Conservation (phyloP, 2,888 invertebrate genomes). For the Anticlea derivata region DNA sequence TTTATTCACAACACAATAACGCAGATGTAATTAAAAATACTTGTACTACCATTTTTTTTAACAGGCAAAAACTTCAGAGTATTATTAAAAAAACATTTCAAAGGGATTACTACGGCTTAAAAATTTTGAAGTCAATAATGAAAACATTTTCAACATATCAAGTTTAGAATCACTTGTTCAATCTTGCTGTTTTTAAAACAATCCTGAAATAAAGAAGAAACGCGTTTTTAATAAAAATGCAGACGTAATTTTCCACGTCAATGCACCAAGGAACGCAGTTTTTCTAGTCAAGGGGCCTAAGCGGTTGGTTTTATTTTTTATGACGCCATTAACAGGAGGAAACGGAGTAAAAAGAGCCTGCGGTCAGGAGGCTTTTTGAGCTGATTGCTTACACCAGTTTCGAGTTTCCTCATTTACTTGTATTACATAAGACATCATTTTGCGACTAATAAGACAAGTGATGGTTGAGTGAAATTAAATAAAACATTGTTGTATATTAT, state of each 20-base stretch:
- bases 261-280: constrained; percentile 62
- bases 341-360: constrained; percentile 69
- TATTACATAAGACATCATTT: too few species aligned
- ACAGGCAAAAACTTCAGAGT: not conserved
- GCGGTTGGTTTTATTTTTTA: constrained; percentile 62
- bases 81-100: constrained; percentile 1
- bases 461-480: too few species aligned
- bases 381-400: constrained; percentile 51
- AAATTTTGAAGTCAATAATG: constrained; percentile 16
- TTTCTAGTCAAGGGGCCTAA: constrained; percentile 60
- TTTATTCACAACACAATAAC: too few species aligned
- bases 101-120: constrained; percentile 9
- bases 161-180: constrained; percentile 2
- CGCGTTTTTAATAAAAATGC: constrained; percentile 17
- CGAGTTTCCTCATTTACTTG: not conserved
- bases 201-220: not conserved
- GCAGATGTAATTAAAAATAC: constrained; percentile 6
- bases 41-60: too few species aligned
- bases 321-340: constrained; percentile 78
- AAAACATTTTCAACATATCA: constrained; percentile 7
- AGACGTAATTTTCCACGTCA: constrained; percentile 66
- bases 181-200: constrained; percentile 14
- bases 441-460: too few species aligned
- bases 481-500: too few species aligned
- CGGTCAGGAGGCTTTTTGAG: constrained; percentile 62